Conservation (phyloP, 2,797 vertebrate species). For the Vireo griseus region DNA sequence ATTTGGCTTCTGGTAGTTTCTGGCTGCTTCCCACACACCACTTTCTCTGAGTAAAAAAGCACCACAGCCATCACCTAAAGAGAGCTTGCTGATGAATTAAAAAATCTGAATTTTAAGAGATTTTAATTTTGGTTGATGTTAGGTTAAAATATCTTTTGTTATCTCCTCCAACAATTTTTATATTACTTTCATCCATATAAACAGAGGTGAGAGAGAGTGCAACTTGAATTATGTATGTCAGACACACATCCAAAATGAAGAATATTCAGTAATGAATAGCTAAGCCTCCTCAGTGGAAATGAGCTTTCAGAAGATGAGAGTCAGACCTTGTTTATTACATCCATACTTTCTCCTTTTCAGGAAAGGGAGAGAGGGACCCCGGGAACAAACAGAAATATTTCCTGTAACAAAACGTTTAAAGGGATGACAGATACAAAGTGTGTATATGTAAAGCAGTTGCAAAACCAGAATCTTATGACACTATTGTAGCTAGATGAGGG, state of each 20-base stretch:
- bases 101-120: not conserved
- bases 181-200: not conserved
- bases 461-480: not conserved
- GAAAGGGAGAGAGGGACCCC: accelerated
- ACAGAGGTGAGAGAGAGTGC: not conserved
- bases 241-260: slow-evolving; percentile 18
- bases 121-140: not conserved
- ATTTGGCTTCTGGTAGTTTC: not conserved
- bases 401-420: slow-evolving; percentile 35
- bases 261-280: slow-evolving; percentile 35
- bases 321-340: slow-evolving; percentile 52
- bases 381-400: not conserved
- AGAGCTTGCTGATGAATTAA: not conserved
- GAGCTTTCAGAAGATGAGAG: slow-evolving; percentile 37
- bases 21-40: not conserved
- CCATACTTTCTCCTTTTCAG: slow-evolving; percentile 9
- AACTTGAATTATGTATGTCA: slow-evolving; percentile 12
- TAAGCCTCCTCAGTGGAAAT: slow-evolving; percentile 10
- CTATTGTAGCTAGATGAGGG: not conserved
- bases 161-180: not conserved
- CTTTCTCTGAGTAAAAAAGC: not conserved
- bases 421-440: not conserved
- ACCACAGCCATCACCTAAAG: not conserved
- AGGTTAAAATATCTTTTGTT: not conserved
- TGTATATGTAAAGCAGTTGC: not conserved